phyloP scores from a whole-genome alignment of 2,888 invertebrate species.

The Tenthredo notha region DNA sequence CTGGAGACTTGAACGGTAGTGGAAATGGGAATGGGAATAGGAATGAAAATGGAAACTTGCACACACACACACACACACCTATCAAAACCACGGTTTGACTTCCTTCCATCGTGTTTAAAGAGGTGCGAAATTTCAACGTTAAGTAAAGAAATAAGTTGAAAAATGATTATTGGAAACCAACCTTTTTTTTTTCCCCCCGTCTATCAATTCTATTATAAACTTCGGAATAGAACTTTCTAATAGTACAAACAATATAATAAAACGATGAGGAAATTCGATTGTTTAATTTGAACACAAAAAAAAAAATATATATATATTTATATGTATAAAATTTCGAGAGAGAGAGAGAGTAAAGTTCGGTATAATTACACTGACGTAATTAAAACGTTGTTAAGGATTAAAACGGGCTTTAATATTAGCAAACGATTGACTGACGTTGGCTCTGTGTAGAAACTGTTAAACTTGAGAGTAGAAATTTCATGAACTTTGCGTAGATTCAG shows the following conservation, averaged over 20 bases:
- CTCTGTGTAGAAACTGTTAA: neutral
- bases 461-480: neutral
- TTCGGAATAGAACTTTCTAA: neutral
- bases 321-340: neutral
- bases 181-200: too few relatives aligned
- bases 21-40: neutral
- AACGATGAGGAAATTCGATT: neutral
- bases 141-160: neutral
- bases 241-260: neutral
- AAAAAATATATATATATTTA: neutral
- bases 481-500: neutral
- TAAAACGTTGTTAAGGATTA: neutral
- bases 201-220: neutral
- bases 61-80: too few relatives aligned
- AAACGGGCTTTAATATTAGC: neutral
- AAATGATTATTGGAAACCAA: slow-evolving; percentile 3
- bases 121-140: neutral
- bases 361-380: slow-evolving; percentile 9
- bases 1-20: neutral
- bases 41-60: slow-evolving; percentile 15
- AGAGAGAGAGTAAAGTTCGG: neutral
- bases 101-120: neutral
- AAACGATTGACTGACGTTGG: neutral
- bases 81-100: slow-evolving; percentile 13
- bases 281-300: neutral